A percentile compares a stretch with the other conserved stretches of the same genome.
Conservation (phyloP, 2,113 vertebrate species). For the Montifringilla adamsi region DNA sequence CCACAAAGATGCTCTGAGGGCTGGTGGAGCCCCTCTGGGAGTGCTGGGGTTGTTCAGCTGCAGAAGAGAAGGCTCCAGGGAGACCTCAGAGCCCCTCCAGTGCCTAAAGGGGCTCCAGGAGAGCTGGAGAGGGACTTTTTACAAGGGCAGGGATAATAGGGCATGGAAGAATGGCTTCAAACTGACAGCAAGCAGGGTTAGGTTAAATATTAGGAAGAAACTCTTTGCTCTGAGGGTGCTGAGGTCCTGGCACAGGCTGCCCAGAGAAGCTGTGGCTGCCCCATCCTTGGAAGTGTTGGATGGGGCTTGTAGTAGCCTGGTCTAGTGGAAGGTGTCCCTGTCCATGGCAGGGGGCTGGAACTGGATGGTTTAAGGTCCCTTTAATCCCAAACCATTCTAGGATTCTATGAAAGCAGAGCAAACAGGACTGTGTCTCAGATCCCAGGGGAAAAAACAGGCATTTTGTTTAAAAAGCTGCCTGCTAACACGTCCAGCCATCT, state of each 20-base stretch:
- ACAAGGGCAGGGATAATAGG: background rate
- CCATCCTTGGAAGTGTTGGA: background rate
- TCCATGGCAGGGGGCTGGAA: background rate
- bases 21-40: background rate
- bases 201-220: background rate
- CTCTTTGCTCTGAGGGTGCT: background rate
- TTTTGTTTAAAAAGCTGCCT: background rate
- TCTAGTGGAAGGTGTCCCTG: background rate
- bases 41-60: background rate
- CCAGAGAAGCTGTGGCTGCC: background rate
- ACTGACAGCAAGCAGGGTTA: background rate
- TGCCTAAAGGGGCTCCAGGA: background rate
- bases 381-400: background rate
- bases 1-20: background rate
- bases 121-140: background rate
- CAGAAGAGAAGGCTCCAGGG: background rate
- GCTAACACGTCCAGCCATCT: background rate
- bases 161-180: background rate
- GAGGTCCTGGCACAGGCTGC: background rate
- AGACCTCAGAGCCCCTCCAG: background rate
- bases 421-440: background rate
- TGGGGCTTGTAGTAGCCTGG: background rate
- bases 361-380: background rate
- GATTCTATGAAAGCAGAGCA: background rate
- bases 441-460: accelerated